Evolutionary conservation across 2,113 vertebrate species (phyloP), one percentile per base, ranked within the genome.

Genomic region (Brienomyrus longianalis): DNA sequence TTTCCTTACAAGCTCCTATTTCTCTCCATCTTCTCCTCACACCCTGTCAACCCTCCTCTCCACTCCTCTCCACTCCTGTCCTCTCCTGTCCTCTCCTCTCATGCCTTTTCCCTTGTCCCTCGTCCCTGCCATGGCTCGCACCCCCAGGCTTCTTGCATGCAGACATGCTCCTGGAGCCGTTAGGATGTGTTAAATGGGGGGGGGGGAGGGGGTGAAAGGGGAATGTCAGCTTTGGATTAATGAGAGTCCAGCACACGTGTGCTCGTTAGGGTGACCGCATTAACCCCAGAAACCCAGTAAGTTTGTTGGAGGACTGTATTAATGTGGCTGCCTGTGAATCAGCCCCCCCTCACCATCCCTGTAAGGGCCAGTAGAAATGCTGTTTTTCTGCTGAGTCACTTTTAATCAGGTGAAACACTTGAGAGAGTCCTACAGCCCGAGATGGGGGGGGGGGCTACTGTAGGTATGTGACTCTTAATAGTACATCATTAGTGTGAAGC

Each of bases 261-360:
- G 27, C n/a, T 83, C 31, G 10, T 70, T 27, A 19, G n/a, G 70
- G 77, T 83, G 80, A 89, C 27, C 70, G 51, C 62, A 43, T 54
- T 89, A 52, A 23, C 47, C 43, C 88, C 31, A 52, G n/a, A 13
- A 35, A 56, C 8, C 3, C 45, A 83, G 48, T 39, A 21, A 5
- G 45, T 88, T 70, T 88, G 11, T 54, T 66, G 62, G 59, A 88
- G 77, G 88, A 27, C 88, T 45, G 45, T 74, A 88, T 11, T 50
- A 45, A 70, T 31, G 43, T n/a, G 84, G 2, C 23, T 1, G 23
- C 4, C 48, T 15, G 31, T 39, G 21, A 43, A 31, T 43, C 85
- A 27, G 85, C 70, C 10, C 66, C 7, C n/a, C 27, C 23, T 5
- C 11, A 1, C 9, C 10, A 15, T 39, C 27, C 70, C 3, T 17